Conservation (phyloP, 2,113 vertebrate genomes). For the Collichthys lucidus region DNA sequence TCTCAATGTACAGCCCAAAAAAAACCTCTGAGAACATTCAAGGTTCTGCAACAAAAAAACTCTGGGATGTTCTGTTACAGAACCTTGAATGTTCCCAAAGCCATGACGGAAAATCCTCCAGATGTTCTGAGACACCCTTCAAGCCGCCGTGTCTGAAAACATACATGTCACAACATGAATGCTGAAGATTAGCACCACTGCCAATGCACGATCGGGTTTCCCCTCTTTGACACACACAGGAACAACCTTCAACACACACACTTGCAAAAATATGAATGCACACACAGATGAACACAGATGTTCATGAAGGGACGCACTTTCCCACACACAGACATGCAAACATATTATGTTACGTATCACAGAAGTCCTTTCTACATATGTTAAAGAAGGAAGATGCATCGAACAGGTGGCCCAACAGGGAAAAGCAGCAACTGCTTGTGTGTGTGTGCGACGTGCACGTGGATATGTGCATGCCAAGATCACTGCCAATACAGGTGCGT, state of each 20-base stretch:
- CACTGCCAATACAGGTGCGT: constrained; percentile 54
- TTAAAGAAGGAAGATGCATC: constrained; percentile 31
- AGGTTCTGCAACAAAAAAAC: not conserved
- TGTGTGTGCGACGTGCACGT: not conserved
- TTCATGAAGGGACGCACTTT: not conserved
- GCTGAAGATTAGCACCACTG: constrained; percentile 33
- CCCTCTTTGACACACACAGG: not conserved
- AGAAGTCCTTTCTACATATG: constrained; percentile 32
- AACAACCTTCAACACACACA: not conserved
- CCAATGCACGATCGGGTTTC: constrained; percentile 61
- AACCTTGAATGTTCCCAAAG: not conserved
- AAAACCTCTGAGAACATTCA: too few relatives aligned
- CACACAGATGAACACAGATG: not conserved
- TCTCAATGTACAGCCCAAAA: not conserved
- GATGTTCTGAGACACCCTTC: constrained; percentile 40
- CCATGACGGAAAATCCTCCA: constrained; percentile 20
- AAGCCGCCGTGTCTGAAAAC: not conserved
- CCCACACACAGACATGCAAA: not conserved
- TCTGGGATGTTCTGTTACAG: too few relatives aligned
- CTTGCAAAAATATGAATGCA: not conserved
- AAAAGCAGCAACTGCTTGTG: constrained; percentile 4
- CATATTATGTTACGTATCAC: constrained; percentile 4
- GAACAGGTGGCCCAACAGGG: constrained; percentile 60
- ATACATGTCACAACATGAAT: constrained; percentile 20
- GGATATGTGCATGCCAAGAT: constrained; percentile 17